Base-by-base conservation (phyloP, 2,113 vertebrate species). In the Zapornia atra region DNA sequence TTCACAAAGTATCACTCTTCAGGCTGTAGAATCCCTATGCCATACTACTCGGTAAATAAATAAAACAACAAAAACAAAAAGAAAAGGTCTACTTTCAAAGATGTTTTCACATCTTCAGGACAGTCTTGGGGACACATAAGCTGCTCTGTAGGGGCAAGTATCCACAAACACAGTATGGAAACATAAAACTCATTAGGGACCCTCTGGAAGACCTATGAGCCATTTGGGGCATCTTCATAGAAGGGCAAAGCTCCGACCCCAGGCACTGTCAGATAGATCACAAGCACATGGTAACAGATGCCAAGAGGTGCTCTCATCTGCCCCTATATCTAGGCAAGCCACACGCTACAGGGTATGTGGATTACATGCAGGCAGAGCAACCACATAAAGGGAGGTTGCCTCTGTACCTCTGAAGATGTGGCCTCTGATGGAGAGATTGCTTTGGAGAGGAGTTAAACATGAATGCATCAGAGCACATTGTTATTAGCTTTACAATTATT, bases 391-490 rank as follows among this genome's bases (percentile, higher is more conserved):
- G 9, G 24, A 10, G 20, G 31, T 59, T 36, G 51, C 8, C 13
- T 44, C 53, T 64, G 1, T 12, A 53, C n/a, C 29, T 84, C 65
- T 70, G 17, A 56, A 48, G 50, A 64, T 17, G 38, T 1, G 11
- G 26, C 6, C 61, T 84, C 66, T 79, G 40, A 89, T 31, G 46
- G 4, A 79, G 15, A 57, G 12, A 77, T 44, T 59, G 66, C 82
- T 85, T 82, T 69, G 66, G 59, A 89, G 65, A 65, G 7, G 12
- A 80, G 46, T 53, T 68, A 59, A 86, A 83, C 6, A 59, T 5
- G 3, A 90, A 84, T 40, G 33, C 22, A 73, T 2, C 28, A 46
- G 48, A 86, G n/a, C n/a, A 77, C 0, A 0, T 25, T 3, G 3
- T 59, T 69, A 66, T 34, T 75, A 86, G n/a, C 40, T 86, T 86